Evolutionary conservation across 1,140 invertebrate genomes (phyloP), one percentile per base, ranked within the genome.

Genomic region (Drosophila pseudoananassae): DNA sequence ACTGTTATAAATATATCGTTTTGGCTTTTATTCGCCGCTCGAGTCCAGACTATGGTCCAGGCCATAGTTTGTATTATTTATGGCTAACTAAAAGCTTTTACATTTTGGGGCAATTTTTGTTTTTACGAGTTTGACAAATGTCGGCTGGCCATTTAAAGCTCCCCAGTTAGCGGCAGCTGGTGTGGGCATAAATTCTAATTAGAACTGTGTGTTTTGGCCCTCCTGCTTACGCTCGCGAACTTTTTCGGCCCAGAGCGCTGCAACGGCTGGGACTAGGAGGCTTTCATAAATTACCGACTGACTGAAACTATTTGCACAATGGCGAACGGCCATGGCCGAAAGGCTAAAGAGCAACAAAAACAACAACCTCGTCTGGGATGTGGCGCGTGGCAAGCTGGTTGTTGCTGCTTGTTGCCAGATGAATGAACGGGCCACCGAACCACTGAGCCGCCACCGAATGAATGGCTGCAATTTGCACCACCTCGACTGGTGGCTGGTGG

Each of bases 41-140:
- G 8, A 33, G 31, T 33, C 31, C 31, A 33, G 31, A 33, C 31
- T 10, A 10, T 36, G 12, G 33, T 36, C 10, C 33, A 59, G 59
- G 81, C 77, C 66, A 87, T 78, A 87, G 82, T 87, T 85, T 85
- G 54, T 74, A 85, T 81, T 85, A 85, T 85, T 85, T 85, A 85
- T 85, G 81, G 70, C 45, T 58, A 85, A 76, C 82, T 85, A 85
- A 85, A 85, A 85, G 82, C 83, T 85, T 87, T 85, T 87, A 77
- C 81, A 84, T 74, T 84, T 72, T 50, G 53, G 29, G 56, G 29
- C 66, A 74, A 72, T 85, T 85, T 85, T 87, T 68, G 78, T 87
- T 85, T 84, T 84, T 84, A 85, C 73, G 81, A 76, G 80, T 73
- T 69, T 73, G 68, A 66, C 77, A 87, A 74, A 87, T 75, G 80